Evolutionary conservation across 1,140 invertebrate species (phyloP).

Genomic region (Neocloeon triangulifer): DNA sequence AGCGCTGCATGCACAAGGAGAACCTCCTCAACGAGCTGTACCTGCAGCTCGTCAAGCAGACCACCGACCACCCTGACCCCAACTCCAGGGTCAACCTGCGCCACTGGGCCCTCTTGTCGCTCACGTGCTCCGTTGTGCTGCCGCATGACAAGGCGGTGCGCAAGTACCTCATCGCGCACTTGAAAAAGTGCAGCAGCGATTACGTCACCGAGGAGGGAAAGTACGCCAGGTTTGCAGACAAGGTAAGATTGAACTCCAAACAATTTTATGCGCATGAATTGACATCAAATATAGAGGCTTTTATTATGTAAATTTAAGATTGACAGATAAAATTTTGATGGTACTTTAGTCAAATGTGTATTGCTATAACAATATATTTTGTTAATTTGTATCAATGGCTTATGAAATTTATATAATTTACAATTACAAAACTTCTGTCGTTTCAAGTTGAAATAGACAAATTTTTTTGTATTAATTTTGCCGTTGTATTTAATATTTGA

Average conservation of each 20-base stretch:
- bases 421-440: too few relatives aligned
- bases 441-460: too few relatives aligned
- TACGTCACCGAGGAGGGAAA: slow-evolving; percentile 82
- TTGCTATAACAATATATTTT: too few relatives aligned
- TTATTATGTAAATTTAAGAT: slow-evolving; percentile 15
- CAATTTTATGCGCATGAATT: too few relatives aligned
- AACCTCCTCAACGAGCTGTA: slow-evolving; percentile 74
- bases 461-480: too few relatives aligned
- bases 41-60: slow-evolving; percentile 82
- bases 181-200: slow-evolving; percentile 71
- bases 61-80: slow-evolving; percentile 78
- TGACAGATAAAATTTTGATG: slow-evolving; percentile 6
- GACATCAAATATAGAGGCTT: too few relatives aligned
- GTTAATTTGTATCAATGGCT: too few relatives aligned
- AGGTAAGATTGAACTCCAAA: too few relatives aligned
- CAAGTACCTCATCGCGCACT: slow-evolving; percentile 74
- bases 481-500: too few relatives aligned
- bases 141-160: slow-evolving; percentile 63
- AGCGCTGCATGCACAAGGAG: slow-evolving; percentile 74
- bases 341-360: background rate
- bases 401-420: too few relatives aligned
- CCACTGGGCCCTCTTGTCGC: slow-evolving; percentile 79
- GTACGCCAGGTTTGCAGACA: slow-evolving; percentile 82
- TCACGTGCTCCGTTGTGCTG: slow-evolving; percentile 68
- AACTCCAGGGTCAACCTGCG: slow-evolving; percentile 67